Evolutionary conservation across 2,888 invertebrate species (phyloP).

Genomic region (Cinara cedri): DNA sequence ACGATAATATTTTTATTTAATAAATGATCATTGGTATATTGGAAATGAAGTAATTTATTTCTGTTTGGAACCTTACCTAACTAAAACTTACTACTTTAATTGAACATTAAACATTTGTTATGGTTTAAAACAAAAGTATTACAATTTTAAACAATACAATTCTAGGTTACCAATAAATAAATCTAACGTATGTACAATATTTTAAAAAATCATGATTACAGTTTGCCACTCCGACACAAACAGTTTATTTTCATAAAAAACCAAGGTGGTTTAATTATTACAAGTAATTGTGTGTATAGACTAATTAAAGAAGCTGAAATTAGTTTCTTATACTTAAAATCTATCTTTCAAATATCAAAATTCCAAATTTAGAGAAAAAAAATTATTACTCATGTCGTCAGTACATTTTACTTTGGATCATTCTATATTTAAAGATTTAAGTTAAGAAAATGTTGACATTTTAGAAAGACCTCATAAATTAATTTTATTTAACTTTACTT

Average conservation of each 20-base stretch:
- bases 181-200: too few relatives aligned
- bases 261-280: conserved; percentile 6
- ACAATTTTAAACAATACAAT: conserved; percentile 21
- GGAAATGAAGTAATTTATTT: background rate
- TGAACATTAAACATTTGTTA: conserved; percentile 6
- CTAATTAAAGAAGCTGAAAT: conserved; percentile 27
- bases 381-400: conserved; percentile 9
- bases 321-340: conserved; percentile 12
- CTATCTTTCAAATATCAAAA: conserved; percentile 2
- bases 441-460: too few relatives aligned
- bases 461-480: too few relatives aligned
- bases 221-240: background rate
- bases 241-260: conserved; percentile 6
- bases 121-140: conserved; percentile 12
- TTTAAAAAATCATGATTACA: conserved; percentile 21
- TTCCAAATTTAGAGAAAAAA: conserved; percentile 10
- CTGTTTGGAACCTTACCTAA: background rate
- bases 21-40: background rate
- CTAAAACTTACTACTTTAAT: background rate
- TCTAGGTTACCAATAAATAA: background rate
- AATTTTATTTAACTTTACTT: too few relatives aligned
- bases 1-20: background rate
- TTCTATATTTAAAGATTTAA: too few relatives aligned
- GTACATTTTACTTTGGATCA: too few relatives aligned
- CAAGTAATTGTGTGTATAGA: conserved; percentile 14